Percentiles rank a stretch among this genome's conserved stretches.
These are phyloP conservation scores for Allygus modestus DNA, from an alignment of 2,888 invertebrate genomes.

Conservation along the genomic window DNA sequence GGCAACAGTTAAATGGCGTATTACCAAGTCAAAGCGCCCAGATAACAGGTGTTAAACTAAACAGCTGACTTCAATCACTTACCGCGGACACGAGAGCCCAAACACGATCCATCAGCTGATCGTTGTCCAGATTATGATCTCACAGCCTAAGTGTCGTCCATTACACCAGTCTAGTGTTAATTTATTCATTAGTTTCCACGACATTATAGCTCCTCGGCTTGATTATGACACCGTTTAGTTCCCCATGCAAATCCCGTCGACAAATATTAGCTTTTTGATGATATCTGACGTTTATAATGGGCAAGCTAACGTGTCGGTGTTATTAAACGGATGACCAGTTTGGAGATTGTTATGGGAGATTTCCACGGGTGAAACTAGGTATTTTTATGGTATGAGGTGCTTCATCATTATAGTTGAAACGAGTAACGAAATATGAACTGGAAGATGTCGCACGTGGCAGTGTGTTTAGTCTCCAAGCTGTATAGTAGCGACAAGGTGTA, in stretches of 20 bases:
- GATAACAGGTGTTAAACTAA: conserved; percentile 45
- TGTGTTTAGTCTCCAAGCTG: too few relatives aligned
- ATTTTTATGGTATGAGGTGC: neutral
- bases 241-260: conserved; percentile 34
- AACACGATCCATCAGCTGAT: conserved; percentile 38
- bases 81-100: conserved; percentile 39
- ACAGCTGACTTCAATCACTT: conserved; percentile 43
- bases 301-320: neutral
- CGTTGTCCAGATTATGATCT: conserved; percentile 20
- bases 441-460: neutral
- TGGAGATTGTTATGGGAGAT: conserved; percentile 16
- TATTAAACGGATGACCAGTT: neutral
- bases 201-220: conserved; percentile 13
- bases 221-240: conserved; percentile 8
- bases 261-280: conserved; percentile 50
- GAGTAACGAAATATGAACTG: neutral
- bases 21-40: conserved; percentile 29
- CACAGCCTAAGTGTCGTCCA: conserved; percentile 13
- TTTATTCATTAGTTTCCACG: conserved; percentile 56
- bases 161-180: conserved; percentile 55
- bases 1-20: conserved; percentile 40
- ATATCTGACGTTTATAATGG: conserved; percentile 16
- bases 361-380: neutral
- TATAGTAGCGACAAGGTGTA: too few relatives aligned
- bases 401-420: neutral